Conservation (phyloP, 37 sponge, comb jelly and placozoan genomes). For the Tethya wilhelma region DNA sequence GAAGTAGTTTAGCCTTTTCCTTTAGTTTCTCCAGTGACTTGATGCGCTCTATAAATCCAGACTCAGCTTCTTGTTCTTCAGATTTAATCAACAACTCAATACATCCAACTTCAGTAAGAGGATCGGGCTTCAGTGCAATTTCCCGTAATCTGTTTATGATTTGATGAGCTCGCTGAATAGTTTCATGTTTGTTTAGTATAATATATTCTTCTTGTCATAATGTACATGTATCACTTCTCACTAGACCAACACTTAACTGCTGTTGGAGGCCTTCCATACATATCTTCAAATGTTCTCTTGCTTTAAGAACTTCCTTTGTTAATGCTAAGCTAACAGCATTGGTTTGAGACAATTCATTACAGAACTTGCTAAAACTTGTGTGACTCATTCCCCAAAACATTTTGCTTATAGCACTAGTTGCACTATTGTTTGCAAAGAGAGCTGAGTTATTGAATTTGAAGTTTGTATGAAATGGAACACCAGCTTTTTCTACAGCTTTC, state of each 20-base stretch:
- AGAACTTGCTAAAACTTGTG: slow-evolving; percentile 54
- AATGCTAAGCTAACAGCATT: slow-evolving; percentile 39
- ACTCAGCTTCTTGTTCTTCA: slow-evolving; percentile 50
- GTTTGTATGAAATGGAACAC: slow-evolving; percentile 26
- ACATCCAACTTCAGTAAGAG: slow-evolving; percentile 68
- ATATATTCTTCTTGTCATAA: slow-evolving; percentile 47
- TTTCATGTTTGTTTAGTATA: slow-evolving; percentile 41
- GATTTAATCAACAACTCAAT: slow-evolving; percentile 78
- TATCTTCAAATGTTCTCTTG: slow-evolving; percentile 56
- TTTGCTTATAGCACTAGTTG: slow-evolving; percentile 26
- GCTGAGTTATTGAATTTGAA: slow-evolving; percentile 85
- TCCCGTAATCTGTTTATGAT: slow-evolving; percentile 46
- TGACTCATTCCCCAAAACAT: slow-evolving; percentile 83
- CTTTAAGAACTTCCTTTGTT: slow-evolving; percentile 68
- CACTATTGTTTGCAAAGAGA: too few relatives aligned
- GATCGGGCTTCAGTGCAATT: slow-evolving; percentile 78
- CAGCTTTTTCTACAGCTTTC: slow-evolving; percentile 52
- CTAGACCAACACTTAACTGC: slow-evolving; percentile 37
- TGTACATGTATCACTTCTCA: slow-evolving; percentile 55
- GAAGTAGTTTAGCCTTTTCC: too few relatives aligned
- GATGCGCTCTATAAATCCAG: slow-evolving; percentile 64
- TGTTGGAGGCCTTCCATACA: slow-evolving; percentile 47
- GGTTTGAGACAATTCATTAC: slow-evolving; percentile 17
- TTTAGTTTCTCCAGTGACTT: too few relatives aligned
- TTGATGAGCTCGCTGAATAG: slow-evolving; percentile 19